Evolutionary conservation across 30 jellyfish, hydroid and myxozoan species (phyloP), one percentile per base, ranked within the genome.

Genomic region (Turritopsis rubra): DNA sequence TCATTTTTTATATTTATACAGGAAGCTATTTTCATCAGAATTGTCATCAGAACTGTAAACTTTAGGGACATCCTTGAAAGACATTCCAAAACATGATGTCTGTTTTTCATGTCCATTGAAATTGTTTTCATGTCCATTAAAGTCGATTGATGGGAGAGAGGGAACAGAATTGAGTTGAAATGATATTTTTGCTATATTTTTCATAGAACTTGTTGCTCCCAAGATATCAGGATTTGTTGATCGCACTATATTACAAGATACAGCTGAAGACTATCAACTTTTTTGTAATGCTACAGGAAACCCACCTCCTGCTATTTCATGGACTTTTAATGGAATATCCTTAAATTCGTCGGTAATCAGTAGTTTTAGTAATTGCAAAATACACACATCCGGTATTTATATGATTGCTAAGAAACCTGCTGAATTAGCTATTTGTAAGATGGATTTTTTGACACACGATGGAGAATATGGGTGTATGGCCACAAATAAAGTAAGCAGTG

Each of bases 391-490:
- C 8, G 97, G 96, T 21, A 19, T 75, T 29, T 91, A 86, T 80
- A 65, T 28, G 30, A 28, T 66, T 1, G 53, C 65, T 22, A 60
- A 65, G 52, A 80, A 22, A 22, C 24, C 28, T 22, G 29, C 13
- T 65, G 81, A 13, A 8, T 54, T 91, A 74, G 84, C 74, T 1
- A 72, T 91, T 23, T 91, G 97, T 54, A 71, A 86, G 8, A 21
- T 84, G 83, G 25, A 81, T 79, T 91, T 76, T 72, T 54, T 79
- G 71, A 41, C 21, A 9, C 96, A 86, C 75, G 83, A 84, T 66
- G 97, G 97, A 22, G 70, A 24, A n/a, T 91, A 79, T 73, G 84
- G 72, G 66, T 91, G 97, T 53, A 27, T 20, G 18, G 97, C 95
- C 52, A 24, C 80, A 18, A 90, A 83, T 85, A 72, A 68, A 54